Percentiles rank a stretch among this genome's conserved stretches.
These are phyloP conservation scores for Bathynomus jamesi DNA, from an alignment of 1,140 invertebrate species.

Conservation along the genomic window DNA sequence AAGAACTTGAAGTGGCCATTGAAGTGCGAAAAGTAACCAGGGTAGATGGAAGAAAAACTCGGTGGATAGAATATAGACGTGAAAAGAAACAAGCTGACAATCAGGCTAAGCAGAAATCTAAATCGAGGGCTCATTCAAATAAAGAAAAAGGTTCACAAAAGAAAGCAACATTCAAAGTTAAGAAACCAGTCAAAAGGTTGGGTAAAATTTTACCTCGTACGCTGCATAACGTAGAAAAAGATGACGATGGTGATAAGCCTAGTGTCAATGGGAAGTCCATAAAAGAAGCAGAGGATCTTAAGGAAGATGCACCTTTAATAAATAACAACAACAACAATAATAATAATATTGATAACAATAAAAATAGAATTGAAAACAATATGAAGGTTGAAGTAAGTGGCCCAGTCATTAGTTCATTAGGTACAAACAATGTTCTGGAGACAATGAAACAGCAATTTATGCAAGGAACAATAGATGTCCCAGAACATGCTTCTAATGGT, in stretches of 20 bases:
- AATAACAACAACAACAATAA: slow-evolving; percentile 24
- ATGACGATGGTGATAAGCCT: too few species aligned
- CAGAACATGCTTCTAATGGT: slow-evolving; percentile 9
- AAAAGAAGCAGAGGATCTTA: slow-evolving; percentile 16
- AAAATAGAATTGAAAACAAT: slow-evolving; percentile 17
- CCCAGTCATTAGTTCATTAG: slow-evolving; percentile 25
- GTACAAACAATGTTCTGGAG: slow-evolving; percentile 30
- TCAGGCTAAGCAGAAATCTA: not conserved
- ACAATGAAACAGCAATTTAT: slow-evolving; percentile 35
- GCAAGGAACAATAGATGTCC: slow-evolving; percentile 28
- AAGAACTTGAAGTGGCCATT: slow-evolving; percentile 33
- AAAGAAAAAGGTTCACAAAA: not conserved
- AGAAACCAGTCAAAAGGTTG: not conserved
- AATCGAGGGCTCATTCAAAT: not conserved
- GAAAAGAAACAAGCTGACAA: slow-evolving; percentile 3
- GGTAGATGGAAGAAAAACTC: slow-evolving; percentile 32
- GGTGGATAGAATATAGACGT: slow-evolving; percentile 34
- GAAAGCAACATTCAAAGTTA: slow-evolving; percentile 7
- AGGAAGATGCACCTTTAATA: slow-evolving; percentile 23
- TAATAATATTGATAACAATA: slow-evolving; percentile 14
- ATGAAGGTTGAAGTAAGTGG: slow-evolving; percentile 31
- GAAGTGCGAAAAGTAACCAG: slow-evolving; percentile 28
- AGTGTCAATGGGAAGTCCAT: slow-evolving; percentile 9
- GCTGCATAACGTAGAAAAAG: too few species aligned
- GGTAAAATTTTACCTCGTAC: slow-evolving; percentile 7